Conservation (phyloP, 2,113 vertebrate species). For the Muntiacus reevesi region DNA sequence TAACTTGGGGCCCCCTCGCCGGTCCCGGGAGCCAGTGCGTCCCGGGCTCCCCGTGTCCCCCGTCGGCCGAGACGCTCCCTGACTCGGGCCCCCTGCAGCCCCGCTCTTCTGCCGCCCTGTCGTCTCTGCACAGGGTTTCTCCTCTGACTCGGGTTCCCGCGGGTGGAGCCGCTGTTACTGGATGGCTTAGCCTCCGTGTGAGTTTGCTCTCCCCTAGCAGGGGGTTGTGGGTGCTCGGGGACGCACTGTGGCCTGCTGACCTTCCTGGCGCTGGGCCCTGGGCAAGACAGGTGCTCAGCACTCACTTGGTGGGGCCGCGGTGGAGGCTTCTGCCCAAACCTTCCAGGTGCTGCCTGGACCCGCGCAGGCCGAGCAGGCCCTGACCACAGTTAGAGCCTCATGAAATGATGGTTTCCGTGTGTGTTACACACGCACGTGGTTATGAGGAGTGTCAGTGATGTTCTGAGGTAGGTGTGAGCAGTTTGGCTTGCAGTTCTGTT, state of each 20-base stretch:
- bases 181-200: not conserved
- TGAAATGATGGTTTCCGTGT: not conserved
- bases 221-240: not conserved
- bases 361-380: not conserved
- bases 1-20: too few relatives aligned
- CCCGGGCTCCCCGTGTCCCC: too few relatives aligned
- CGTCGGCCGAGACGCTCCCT: not conserved
- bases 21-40: too few relatives aligned
- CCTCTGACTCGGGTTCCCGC: not conserved
- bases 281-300: too few relatives aligned
- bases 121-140: not conserved
- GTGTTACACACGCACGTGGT: not conserved
- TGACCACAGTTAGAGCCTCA: not conserved
- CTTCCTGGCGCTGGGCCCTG: not conserved
- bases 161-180: not conserved
- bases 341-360: not conserved
- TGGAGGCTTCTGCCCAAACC: not conserved
- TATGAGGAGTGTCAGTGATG: not conserved
- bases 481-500: slow-evolving; percentile 1
- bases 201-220: not conserved
- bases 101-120: not conserved
- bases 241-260: not conserved
- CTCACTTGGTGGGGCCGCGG: not conserved
- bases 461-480: not conserved
- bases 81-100: not conserved